Evolutionary conservation across 2,113 vertebrate genomes (phyloP).

Genomic region (Falcunculus frontatus): DNA sequence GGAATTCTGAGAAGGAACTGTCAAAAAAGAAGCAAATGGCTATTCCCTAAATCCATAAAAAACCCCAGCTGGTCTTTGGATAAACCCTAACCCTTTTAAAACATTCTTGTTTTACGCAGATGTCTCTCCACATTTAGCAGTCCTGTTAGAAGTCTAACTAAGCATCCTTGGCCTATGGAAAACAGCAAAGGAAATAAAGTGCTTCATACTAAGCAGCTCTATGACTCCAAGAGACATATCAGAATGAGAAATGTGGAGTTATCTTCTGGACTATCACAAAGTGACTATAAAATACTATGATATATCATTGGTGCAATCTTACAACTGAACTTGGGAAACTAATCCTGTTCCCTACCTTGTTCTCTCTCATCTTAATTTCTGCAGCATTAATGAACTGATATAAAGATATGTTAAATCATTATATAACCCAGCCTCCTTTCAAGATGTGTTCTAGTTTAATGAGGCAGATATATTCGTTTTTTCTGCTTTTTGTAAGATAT

Average conservation of each 20-base stretch:
- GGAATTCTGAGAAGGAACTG: not conserved
- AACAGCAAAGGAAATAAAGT: not conserved
- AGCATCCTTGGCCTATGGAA: not conserved
- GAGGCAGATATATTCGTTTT: not conserved
- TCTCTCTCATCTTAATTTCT: not conserved
- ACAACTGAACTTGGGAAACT: not conserved
- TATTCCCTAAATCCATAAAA: not conserved
- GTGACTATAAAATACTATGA: not conserved
- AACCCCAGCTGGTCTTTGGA: not conserved
- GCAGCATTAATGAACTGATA: not conserved
- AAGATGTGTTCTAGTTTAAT: not conserved
- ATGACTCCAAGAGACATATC: not conserved
- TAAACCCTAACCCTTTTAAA: not conserved
- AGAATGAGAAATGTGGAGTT: not conserved
- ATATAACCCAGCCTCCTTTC: not conserved
- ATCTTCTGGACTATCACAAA: not conserved
- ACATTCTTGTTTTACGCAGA: not conserved
- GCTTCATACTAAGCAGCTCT: not conserved
- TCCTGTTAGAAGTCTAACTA: not conserved
- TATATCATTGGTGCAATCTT: not conserved
- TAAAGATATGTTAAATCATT: not conserved
- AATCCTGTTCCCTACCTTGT: not conserved
- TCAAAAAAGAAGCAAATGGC: not conserved
- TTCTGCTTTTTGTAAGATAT: not conserved
- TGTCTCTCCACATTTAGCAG: not conserved